Evolutionary conservation across 2,888 invertebrate genomes (phyloP).

Genomic region (Caenorhabditis panamensis): DNA sequence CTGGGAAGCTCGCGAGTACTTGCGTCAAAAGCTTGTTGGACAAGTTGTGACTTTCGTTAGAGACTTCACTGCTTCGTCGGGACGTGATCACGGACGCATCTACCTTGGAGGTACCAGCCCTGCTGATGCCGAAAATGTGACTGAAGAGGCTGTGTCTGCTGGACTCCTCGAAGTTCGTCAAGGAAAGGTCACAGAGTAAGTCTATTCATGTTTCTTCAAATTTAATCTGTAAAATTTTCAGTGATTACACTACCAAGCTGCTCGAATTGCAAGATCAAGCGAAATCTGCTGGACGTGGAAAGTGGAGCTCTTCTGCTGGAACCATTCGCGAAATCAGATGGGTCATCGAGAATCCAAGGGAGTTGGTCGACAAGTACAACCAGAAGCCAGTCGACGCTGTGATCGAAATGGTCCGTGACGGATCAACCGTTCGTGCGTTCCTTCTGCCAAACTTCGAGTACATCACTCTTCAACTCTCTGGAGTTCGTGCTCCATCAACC

Average conservation of each 20-base stretch:
- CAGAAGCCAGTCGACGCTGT: conserved; percentile 91
- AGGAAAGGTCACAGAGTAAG: conserved; percentile 81
- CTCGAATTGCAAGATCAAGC: conserved; percentile 93
- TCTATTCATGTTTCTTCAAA: conserved; percentile 6
- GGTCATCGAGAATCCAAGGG: conserved; percentile 90
- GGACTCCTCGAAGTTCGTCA: conserved; percentile 89
- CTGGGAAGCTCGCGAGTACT: conserved; percentile 96
- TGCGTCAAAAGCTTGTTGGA: conserved; percentile 90
- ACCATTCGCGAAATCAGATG: conserved; percentile 84
- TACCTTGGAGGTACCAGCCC: conserved; percentile 77
- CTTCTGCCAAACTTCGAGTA: conserved; percentile 92
- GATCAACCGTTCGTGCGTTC: conserved; percentile 94
- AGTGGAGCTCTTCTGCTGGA: conserved; percentile 81
- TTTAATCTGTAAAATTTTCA: conserved; percentile 70
- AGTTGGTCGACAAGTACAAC: conserved; percentile 90
- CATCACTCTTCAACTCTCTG: conserved; percentile 95
- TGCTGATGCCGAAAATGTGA: conserved; percentile 89
- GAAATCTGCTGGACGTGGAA: conserved; percentile 90
- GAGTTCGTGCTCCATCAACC: conserved; percentile 84
- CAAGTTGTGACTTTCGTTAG: conserved; percentile 88
- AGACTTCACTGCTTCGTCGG: conserved; percentile 89
- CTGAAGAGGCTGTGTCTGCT: conserved; percentile 91
- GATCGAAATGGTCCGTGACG: conserved; percentile 97
- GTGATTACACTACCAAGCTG: conserved; percentile 83
- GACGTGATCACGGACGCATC: conserved; percentile 89